Conservation (phyloP, 2,113 vertebrate genomes). For the Carassius gibelio region DNA sequence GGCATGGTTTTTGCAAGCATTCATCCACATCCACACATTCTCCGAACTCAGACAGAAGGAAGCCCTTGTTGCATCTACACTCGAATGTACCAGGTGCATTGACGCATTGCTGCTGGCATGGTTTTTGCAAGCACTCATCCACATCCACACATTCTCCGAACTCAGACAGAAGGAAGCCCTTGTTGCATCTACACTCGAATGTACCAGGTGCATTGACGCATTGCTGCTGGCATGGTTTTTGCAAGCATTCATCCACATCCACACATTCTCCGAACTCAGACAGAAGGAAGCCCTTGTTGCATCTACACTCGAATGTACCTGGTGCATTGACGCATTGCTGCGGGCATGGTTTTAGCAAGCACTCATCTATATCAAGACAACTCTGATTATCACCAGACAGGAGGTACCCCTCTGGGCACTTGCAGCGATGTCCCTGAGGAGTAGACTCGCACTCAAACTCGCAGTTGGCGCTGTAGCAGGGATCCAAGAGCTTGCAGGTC, state of each 20-base stretch:
- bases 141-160: no score
- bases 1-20: slow-evolving; percentile 60
- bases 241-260: no score
- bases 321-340: slow-evolving; percentile 69
- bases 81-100: slow-evolving; percentile 73
- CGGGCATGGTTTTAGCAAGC: slow-evolving; percentile 69
- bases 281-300: no score
- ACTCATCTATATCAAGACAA: slow-evolving; percentile 79
- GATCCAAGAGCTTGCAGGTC: slow-evolving; percentile 65
- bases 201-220: no score
- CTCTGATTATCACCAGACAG: slow-evolving; percentile 70
- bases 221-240: no score
- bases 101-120: slow-evolving; percentile 33
- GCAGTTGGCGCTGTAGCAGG: slow-evolving; percentile 65
- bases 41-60: slow-evolving; percentile 69
- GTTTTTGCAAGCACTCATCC: no score
- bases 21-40: slow-evolving; percentile 81
- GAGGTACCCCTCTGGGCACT: slow-evolving; percentile 76
- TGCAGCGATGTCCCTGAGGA: slow-evolving; percentile 68
- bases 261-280: no score
- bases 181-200: no score
- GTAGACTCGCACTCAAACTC: slow-evolving; percentile 74
- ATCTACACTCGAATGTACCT: no score
- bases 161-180: no score
- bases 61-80: slow-evolving; percentile 83